These are phyloP conservation scores for Mandrillus leucophaeus DNA, from an alignment of 2,113 vertebrate species.

Conservation along the genomic window DNA sequence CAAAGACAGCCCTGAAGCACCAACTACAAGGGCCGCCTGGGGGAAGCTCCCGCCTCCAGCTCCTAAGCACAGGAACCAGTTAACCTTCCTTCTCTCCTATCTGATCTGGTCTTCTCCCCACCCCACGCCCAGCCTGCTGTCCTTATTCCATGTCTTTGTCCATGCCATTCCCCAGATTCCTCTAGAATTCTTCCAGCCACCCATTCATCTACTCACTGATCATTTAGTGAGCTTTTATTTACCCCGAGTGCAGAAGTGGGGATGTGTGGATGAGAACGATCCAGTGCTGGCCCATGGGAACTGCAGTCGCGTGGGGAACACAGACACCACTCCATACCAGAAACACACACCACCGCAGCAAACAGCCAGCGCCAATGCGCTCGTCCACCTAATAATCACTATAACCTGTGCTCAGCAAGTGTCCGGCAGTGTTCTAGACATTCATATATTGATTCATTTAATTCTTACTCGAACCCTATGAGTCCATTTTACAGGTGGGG, in stretches of 20 bases:
- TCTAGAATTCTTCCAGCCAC: neutral
- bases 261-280: neutral
- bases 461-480: neutral
- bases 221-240: neutral
- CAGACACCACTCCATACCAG: neutral
- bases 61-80: neutral
- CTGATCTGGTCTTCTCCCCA: neutral
- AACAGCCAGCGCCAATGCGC: fast-evolving
- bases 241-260: neutral
- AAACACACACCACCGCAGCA: neutral
- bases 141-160: neutral
- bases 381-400: neutral
- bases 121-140: fast-evolving
- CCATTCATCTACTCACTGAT: neutral
- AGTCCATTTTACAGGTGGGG: neutral
- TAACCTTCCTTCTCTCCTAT: neutral
- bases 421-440: neutral
- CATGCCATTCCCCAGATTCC: neutral
- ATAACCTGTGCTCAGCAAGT: neutral
- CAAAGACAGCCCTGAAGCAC: conserved; percentile 65
- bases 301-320: too few species aligned
- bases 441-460: neutral
- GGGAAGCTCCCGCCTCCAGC: neutral
- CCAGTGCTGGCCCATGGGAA: neutral
- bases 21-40: neutral